phyloP scores from a whole-genome alignment of 2,888 invertebrate species.

The Spilarctia lutea region DNA sequence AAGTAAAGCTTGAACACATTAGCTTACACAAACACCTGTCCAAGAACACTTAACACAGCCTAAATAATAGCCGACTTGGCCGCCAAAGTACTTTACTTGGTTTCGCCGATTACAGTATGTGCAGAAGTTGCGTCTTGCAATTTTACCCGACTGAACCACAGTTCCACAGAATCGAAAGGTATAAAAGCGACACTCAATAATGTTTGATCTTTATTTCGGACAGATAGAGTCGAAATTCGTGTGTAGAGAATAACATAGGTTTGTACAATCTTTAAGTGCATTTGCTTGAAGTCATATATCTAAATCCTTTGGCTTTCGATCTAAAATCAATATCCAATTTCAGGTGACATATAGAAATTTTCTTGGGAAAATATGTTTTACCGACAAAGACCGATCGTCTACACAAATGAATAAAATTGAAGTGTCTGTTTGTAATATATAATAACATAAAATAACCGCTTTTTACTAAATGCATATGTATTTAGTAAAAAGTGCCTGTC shows the following conservation, averaged over 20 bases:
- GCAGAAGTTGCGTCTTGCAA: background rate
- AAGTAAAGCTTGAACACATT: background rate
- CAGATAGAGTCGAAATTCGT: background rate
- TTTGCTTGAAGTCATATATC: background rate
- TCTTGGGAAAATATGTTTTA: background rate
- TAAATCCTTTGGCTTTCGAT: background rate
- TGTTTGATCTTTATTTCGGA: background rate
- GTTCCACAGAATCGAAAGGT: background rate
- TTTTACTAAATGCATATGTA: no score
- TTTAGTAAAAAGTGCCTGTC: no score
- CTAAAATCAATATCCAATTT: background rate
- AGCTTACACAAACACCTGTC: background rate
- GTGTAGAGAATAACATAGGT: background rate
- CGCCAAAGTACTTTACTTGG: background rate
- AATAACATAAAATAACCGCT: no score
- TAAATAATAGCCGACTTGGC: background rate
- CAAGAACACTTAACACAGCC: background rate
- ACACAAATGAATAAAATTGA: no score
- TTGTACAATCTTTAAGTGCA: background rate
- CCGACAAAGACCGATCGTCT: background rate
- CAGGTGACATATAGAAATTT: background rate
- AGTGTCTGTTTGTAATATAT: no score
- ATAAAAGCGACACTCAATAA: background rate
- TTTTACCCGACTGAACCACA: background rate
- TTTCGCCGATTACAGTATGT: background rate